Conservation (phyloP, 30 jellyfish, hydroid and myxozoan genomes). For the Clytia hemisphaerica region DNA sequence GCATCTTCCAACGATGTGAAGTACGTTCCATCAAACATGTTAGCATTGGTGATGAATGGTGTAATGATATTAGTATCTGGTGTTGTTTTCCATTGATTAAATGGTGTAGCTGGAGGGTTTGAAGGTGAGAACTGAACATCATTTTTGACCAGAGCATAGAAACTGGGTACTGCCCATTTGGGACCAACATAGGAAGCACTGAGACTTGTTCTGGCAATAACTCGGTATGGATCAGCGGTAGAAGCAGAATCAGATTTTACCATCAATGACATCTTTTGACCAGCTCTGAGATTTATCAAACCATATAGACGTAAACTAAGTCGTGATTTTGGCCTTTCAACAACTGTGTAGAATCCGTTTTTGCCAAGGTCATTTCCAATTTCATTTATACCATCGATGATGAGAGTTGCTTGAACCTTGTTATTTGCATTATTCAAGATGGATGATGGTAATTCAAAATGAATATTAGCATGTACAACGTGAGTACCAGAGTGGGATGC, state of each 20-base stretch:
- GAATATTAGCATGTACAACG: slow-evolving; percentile 55
- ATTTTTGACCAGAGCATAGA: slow-evolving; percentile 48
- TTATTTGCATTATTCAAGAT: slow-evolving; percentile 38
- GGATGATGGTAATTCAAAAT: slow-evolving; percentile 18
- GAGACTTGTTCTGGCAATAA: slow-evolving; percentile 9
- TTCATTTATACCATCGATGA: slow-evolving; percentile 67
- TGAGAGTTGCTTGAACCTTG: slow-evolving; percentile 35
- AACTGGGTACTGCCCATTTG: slow-evolving; percentile 75
- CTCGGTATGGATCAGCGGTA: background rate
- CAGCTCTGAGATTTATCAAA: slow-evolving; percentile 54
- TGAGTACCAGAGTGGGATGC: slow-evolving; percentile 92
- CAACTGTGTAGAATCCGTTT: slow-evolving; percentile 58
- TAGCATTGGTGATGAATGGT: slow-evolving; percentile 22
- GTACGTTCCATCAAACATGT: slow-evolving; percentile 32
- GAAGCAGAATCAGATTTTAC: slow-evolving; percentile 2
- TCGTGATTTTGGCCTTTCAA: slow-evolving; percentile 51
- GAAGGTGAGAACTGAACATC: background rate
- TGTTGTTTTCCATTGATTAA: slow-evolving; percentile 2
- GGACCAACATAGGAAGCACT: slow-evolving; percentile 75
- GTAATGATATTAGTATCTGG: background rate
- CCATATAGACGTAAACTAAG: slow-evolving; percentile 73
- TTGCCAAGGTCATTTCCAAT: slow-evolving; percentile 32
- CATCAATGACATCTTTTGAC: slow-evolving; percentile 42
- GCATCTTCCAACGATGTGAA: slow-evolving; percentile 41
- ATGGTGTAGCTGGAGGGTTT: background rate